Conservation (phyloP, 1,140 invertebrate genomes). For the Rhagoletis pomonella region DNA sequence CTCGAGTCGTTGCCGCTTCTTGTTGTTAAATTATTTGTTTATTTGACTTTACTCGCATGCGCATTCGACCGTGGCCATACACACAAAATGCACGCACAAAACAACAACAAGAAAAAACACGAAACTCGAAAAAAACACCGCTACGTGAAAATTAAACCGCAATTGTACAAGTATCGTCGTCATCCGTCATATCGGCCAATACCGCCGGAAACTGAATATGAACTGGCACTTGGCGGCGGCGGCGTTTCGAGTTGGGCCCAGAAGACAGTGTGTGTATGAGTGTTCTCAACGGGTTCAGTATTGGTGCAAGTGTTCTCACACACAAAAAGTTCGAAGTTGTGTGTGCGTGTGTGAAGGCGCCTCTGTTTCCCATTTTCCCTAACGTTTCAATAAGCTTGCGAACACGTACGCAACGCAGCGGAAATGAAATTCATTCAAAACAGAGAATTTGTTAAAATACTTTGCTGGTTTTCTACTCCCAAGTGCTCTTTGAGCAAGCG, state of each 20-base stretch:
- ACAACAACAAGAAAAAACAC: neutral
- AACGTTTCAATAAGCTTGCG: neutral
- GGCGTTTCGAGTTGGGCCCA: neutral
- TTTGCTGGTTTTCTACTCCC: neutral
- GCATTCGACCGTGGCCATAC: neutral
- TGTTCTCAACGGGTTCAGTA: neutral
- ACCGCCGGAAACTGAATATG: conserved; percentile 42
- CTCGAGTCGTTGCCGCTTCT: neutral
- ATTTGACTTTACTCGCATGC: conserved; percentile 44
- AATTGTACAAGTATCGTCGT: neutral
- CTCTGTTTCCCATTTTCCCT: neutral
- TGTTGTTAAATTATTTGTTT: neutral
- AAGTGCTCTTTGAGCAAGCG: neutral
- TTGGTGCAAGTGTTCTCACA: neutral
- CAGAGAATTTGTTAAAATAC: neutral
- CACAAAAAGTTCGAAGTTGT: neutral
- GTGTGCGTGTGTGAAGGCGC: neutral
- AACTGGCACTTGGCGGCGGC: neutral
- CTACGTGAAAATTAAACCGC: neutral
- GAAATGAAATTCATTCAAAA: conserved; percentile 50
- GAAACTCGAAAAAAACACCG: conserved; percentile 11
- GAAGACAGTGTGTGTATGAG: neutral
- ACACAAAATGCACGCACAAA: neutral
- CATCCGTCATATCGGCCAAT: conserved; percentile 15
- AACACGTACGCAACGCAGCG: neutral